Base-by-base conservation (phyloP, 2,113 vertebrate species). In the Fregetta grallaria region DNA sequence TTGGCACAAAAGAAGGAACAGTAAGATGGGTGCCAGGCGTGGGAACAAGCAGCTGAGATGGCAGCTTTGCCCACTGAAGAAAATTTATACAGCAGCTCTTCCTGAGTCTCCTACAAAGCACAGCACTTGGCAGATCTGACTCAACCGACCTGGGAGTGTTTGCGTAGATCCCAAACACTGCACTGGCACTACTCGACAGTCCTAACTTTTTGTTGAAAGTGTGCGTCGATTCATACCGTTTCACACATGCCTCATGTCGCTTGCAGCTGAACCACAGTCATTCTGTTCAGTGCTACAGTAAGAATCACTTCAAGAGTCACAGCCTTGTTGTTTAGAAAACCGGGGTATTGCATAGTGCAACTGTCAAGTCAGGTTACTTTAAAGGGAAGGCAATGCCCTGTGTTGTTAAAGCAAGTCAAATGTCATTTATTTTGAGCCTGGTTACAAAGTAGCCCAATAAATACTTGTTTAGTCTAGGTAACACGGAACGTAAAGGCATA, bases 401-500 rank as follows among this genome's bases (percentile, higher is more conserved):
- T 38, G 11, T 67, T 75, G 38, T 78, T 92, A 80, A 95, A 90
- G 36, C 27, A 55, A 88, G 44, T 59, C 38, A 95, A 74, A 77
- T 91, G 53, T 72, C 36, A 50, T 56, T 93, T 95, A 15, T 72
- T 90, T 81, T 88, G 74, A 72, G 10, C 50, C 13, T 88, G 2
- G 5, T 74, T 81, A 68, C 49, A 74, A 38, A 82, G 22, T 26
- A 53, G n/a, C 36, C 36, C 55, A 61, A 55, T 62, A 88, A 92
- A 70, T 36, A 14, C 45, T 29, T 65, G 12, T 86, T 96, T 47
- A 68, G 47, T 16, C 26, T 42, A 40, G 52, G 53, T 59, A 91
- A 42, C 18, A n/a, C 4, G 2, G 42, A 66, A 56, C 0, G 0
- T 40, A n/a, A 86, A 80, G 30, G 21, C 29, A 3, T 75, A 26